Evolutionary conservation across 2,797 vertebrate species (phyloP).

Genomic region (Clarias platycephalus): DNA sequence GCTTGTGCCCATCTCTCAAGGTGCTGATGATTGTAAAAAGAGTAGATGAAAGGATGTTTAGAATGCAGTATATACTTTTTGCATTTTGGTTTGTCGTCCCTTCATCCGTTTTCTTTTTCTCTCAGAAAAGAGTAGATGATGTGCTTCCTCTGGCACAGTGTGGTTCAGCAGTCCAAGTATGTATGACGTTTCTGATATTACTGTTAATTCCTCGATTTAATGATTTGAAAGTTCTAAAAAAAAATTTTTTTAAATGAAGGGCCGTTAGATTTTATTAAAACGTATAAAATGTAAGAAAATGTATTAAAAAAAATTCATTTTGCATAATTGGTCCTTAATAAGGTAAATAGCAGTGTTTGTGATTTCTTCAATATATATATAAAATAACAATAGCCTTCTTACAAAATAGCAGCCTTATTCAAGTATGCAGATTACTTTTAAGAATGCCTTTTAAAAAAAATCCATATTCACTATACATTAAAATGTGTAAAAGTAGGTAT

Average conservation of each 20-base stretch:
- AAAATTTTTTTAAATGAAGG: too few relatives aligned
- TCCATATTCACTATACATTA: neutral
- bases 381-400: too few relatives aligned
- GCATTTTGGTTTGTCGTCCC: neutral
- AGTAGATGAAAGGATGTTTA: neutral
- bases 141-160: neutral
- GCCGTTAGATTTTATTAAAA: too few relatives aligned
- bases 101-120: neutral
- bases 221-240: neutral
- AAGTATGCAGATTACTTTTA: neutral
- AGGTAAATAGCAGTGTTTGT: too few relatives aligned
- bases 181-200: neutral
- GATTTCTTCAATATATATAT: too few relatives aligned
- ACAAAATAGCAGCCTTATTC: too few relatives aligned
- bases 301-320: too few relatives aligned
- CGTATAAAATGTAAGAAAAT: too few relatives aligned
- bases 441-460: too few relatives aligned
- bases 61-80: too few relatives aligned
- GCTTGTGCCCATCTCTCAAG: conserved; percentile 75
- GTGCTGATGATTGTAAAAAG: conserved; percentile 48
- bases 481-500: neutral
- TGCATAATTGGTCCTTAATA: too few relatives aligned
- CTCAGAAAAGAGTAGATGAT: conserved; percentile 1
- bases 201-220: neutral
- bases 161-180: neutral